These are phyloP conservation scores for Sipha maydis DNA, from an alignment of 2,888 invertebrate genomes.

Conservation along the genomic window DNA sequence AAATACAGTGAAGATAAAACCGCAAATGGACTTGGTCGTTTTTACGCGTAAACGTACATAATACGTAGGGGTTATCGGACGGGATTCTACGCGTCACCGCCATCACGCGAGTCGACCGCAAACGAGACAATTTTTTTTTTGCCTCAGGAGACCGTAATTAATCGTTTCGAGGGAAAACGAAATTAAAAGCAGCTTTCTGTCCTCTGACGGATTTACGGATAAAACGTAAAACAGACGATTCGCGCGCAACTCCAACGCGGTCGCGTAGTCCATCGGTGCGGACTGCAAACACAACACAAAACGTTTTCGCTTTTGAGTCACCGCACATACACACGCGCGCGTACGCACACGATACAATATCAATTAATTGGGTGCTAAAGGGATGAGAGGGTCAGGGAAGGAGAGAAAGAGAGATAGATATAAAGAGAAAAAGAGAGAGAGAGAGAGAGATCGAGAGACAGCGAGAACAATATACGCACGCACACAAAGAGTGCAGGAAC, in stretches of 20 bases:
- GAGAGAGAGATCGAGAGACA: too few species aligned
- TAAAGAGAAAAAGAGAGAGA: too few species aligned
- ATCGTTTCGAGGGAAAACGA: not conserved
- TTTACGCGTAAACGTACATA: too few species aligned
- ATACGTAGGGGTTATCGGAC: too few species aligned
- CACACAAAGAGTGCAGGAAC: not conserved
- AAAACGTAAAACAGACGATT: too few species aligned
- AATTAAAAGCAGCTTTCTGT: not conserved
- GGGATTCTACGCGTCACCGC: not conserved
- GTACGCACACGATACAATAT: constrained; percentile 5
- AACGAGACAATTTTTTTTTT: not conserved
- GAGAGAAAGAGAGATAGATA: not conserved
- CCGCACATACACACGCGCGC: not conserved
- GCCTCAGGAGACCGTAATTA: not conserved
- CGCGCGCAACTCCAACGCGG: not conserved
- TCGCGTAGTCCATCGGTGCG: not conserved
- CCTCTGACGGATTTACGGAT: not conserved
- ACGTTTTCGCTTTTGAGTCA: constrained; percentile 31
- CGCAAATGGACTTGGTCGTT: too few species aligned
- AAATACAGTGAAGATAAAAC: too few species aligned
- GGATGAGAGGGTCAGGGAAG: not conserved
- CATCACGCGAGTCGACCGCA: not conserved
- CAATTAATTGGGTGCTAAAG: constrained; percentile 45
- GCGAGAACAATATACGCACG: not conserved
- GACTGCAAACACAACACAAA: not conserved